phyloP scores from a whole-genome alignment of 35 echinoderm and acorn worm species.

The Ophioderma brevispina region DNA sequence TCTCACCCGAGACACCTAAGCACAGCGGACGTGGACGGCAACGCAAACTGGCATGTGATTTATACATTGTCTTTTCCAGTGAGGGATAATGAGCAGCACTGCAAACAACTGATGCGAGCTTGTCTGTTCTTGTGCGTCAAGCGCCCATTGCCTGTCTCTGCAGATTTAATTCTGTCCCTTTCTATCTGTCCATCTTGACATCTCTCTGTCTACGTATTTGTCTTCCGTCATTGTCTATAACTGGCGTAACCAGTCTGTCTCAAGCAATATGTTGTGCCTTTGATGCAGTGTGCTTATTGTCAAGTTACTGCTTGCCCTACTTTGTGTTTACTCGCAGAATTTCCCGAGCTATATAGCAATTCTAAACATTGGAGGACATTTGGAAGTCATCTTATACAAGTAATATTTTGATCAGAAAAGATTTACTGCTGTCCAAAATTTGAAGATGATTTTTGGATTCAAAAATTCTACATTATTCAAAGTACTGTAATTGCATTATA shows the following conservation, averaged over 20 bases:
- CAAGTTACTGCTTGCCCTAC: neutral
- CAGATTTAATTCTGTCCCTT: neutral
- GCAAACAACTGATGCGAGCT: neutral
- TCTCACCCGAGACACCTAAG: too few species aligned
- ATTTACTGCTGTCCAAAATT: too few species aligned
- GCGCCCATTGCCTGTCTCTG: neutral
- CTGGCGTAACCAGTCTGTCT: neutral
- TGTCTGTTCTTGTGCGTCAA: neutral
- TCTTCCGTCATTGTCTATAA: neutral
- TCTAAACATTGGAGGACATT: too few species aligned
- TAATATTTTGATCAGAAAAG: too few species aligned
- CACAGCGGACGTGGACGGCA: neutral
- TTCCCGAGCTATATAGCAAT: too few species aligned
- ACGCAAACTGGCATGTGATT: neutral
- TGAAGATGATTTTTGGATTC: too few species aligned
- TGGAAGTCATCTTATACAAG: too few species aligned
- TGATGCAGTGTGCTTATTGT: neutral
- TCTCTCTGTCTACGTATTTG: constrained; percentile 10
- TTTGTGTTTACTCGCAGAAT: neutral
- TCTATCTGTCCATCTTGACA: neutral
- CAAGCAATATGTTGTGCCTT: neutral
- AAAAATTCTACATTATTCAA: too few species aligned
- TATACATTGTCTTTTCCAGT: neutral
- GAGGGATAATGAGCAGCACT: neutral
- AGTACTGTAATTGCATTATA: too few species aligned